Conservation (phyloP, 2,888 invertebrate species). For the Alentia gelatinosa region DNA sequence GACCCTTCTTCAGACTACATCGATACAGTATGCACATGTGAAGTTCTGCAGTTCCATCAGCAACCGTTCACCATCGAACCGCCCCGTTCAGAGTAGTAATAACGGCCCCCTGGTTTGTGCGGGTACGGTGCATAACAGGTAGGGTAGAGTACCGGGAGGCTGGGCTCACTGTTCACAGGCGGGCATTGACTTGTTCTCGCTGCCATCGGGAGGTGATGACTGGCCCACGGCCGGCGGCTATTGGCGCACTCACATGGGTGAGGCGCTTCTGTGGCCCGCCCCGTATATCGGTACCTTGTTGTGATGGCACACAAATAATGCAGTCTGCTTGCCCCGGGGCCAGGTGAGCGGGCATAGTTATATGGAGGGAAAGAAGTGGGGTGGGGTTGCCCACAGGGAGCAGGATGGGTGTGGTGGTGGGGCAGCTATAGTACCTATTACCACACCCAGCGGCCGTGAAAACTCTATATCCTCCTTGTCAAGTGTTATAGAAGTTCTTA, state of each 20-base stretch:
- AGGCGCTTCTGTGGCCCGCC: not conserved
- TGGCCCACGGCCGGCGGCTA: not conserved
- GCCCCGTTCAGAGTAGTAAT: not conserved
- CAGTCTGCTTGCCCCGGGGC: not conserved
- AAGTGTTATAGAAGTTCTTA: no score
- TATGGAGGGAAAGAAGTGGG: not conserved
- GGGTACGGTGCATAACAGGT: no score
- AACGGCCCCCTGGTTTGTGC: no score
- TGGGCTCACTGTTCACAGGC: not conserved
- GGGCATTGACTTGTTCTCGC: not conserved
- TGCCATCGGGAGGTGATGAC: not conserved
- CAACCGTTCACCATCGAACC: no score
- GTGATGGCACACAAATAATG: slow-evolving; percentile 38
- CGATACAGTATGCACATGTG: no score
- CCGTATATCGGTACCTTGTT: slow-evolving; percentile 2
- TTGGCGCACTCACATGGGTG: not conserved
- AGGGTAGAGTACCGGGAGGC: not conserved
- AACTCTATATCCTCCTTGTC: not conserved
- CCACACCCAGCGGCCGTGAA: not conserved
- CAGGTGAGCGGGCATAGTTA: not conserved
- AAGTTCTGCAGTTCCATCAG: no score
- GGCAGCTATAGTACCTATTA: not conserved
- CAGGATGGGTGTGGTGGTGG: not conserved
- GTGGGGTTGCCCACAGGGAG: not conserved
- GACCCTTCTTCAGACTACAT: no score